Percentiles rank a stretch among this genome's conserved stretches.
Conservation (phyloP, 2,797 vertebrate genomes). For the Manis pentadactyla region DNA sequence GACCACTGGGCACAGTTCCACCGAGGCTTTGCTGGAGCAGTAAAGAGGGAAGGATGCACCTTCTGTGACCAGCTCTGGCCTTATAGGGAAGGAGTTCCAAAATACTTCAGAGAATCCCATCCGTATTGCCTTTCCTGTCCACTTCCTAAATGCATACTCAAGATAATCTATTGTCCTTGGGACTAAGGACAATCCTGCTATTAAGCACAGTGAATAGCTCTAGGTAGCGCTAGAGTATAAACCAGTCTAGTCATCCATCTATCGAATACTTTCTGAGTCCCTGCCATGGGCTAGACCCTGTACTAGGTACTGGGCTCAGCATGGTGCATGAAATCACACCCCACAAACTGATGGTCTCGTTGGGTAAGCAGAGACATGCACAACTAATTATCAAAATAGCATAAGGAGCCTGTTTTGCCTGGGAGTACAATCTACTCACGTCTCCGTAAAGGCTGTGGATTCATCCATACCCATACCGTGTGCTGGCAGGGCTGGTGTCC, state of each 20-base stretch:
- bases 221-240: neutral
- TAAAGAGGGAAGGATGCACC: neutral
- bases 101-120: neutral
- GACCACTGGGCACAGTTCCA: neutral
- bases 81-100: neutral
- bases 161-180: neutral
- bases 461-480: fast-evolving
- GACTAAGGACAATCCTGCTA: neutral
- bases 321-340: neutral
- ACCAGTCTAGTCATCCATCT: neutral
- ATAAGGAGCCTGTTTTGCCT: neutral
- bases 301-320: neutral
- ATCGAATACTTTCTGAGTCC: neutral
- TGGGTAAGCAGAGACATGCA: neutral
- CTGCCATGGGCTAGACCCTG: neutral
- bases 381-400: too few species aligned
- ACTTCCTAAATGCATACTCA: neutral
- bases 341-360: neutral
- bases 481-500: neutral
- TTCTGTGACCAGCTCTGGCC: neutral
- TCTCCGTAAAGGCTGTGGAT: neutral
- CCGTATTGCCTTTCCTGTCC: neutral
- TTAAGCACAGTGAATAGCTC: neutral
- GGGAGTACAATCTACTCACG: neutral
- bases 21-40: neutral